Conservation (phyloP, 2,797 vertebrate species). For the Tenualosa ilisha region DNA sequence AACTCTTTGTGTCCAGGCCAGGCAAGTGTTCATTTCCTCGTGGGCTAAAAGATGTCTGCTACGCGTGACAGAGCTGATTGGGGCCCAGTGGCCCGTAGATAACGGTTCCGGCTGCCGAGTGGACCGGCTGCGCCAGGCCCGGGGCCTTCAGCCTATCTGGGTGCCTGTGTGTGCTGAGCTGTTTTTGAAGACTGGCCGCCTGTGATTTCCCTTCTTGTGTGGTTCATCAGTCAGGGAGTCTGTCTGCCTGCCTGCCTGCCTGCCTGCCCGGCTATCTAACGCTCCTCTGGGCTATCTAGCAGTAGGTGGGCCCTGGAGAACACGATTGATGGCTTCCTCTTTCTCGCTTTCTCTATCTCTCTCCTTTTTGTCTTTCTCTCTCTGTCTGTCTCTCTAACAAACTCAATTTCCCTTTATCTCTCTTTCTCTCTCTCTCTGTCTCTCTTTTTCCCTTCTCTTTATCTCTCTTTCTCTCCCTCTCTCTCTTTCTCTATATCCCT, state of each 20-base stretch:
- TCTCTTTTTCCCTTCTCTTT: background rate
- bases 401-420: background rate
- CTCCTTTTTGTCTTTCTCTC: background rate
- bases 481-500: slow-evolving; percentile 21
- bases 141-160: background rate
- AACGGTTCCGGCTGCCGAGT: background rate
- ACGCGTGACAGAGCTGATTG: background rate
- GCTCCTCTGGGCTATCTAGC: background rate
- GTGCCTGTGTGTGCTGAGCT: background rate
- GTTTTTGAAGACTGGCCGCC: background rate
- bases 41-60: background rate
- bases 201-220: background rate
- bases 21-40: background rate
- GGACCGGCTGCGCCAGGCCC: too few species aligned
- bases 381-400: background rate
- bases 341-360: background rate
- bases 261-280: background rate
- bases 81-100: background rate
- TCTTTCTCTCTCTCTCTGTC: background rate
- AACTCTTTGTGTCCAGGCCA: background rate
- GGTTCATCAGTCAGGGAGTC: background rate
- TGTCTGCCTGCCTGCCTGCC: background rate
- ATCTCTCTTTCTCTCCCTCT: background rate
- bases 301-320: background rate
- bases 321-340: background rate